These are phyloP conservation scores for Gymnobelideus leadbeateri DNA, from an alignment of 2,113 vertebrate species.

Conservation along the genomic window DNA sequence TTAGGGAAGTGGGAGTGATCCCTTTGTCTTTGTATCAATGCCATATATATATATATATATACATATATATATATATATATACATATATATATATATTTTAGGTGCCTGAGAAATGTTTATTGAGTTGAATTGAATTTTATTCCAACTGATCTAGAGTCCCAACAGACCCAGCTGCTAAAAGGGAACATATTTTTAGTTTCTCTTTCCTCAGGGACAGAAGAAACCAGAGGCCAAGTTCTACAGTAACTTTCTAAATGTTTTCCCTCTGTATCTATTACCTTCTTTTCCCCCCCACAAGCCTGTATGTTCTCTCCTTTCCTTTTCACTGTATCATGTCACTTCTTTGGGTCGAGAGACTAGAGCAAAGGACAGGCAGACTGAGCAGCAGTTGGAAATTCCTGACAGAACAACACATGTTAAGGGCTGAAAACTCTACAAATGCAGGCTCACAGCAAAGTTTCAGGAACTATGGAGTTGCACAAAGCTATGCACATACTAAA, in stretches of 20 bases:
- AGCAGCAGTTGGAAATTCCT: constrained; percentile 28
- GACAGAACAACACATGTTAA: not conserved
- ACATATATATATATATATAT: not conserved
- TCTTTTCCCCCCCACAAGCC: not conserved
- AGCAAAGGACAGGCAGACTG: not conserved
- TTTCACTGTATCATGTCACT: not conserved
- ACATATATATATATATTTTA: not conserved
- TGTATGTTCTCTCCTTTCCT: not conserved
- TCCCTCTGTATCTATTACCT: not conserved
- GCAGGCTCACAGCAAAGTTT: constrained; percentile 25
- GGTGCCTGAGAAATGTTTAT: not conserved
- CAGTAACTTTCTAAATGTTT: constrained; percentile 6
- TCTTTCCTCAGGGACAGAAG: not conserved
- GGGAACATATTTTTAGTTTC: not conserved
- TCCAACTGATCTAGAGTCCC: not conserved
- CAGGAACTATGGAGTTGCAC: constrained; percentile 36
- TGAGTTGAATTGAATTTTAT: not conserved
- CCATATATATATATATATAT: not conserved
- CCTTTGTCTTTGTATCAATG: not conserved
- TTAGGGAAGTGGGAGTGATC: not conserved
- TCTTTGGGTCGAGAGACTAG: not conserved
- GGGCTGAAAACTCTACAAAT: not conserved
- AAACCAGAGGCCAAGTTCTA: not conserved
- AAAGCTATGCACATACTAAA: constrained; percentile 44
- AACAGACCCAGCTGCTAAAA: not conserved